A percentile compares a stretch with the other conserved stretches of the same genome.
phyloP scores from a whole-genome alignment of 2,888 invertebrate genomes.

The Rosalia funebris region DNA sequence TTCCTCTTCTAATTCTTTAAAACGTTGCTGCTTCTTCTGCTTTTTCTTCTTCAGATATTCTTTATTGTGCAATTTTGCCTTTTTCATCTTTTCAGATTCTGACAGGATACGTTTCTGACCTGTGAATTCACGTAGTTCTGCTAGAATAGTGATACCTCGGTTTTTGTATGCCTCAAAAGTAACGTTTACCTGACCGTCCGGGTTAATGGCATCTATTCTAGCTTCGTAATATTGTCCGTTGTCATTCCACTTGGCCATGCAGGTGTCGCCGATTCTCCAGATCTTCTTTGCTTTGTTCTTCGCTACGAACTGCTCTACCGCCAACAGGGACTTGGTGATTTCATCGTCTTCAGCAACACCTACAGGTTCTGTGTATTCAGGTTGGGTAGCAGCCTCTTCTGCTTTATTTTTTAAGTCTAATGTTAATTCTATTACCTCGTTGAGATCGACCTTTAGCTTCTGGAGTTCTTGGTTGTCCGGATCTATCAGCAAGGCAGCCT shows the following conservation, averaged over 20 bases:
- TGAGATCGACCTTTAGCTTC: conserved; percentile 91
- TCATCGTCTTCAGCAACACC: conserved; percentile 68
- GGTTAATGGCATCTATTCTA: conserved; percentile 84
- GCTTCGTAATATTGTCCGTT: conserved; percentile 95
- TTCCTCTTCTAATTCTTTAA: conserved; percentile 95
- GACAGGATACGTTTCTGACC: conserved; percentile 60
- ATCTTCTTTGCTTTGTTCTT: conserved; percentile 67
- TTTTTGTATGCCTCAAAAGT: conserved; percentile 91
- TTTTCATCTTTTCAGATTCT: conserved; percentile 63
- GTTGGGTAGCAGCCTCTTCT: conserved; percentile 67
- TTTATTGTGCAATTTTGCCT: conserved; percentile 79
- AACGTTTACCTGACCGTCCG: conserved; percentile 86
- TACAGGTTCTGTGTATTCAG: conserved; percentile 65
- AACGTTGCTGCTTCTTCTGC: conserved; percentile 92
- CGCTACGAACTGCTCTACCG: conserved; percentile 70
- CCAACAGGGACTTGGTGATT: conserved; percentile 76
- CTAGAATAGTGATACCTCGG: conserved; percentile 79
- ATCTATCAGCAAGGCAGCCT: conserved; percentile 94
- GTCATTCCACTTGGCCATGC: conserved; percentile 91
- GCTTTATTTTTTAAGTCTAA: conserved; percentile 48
- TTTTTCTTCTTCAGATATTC: conserved; percentile 96
- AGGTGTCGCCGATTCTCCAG: conserved; percentile 93
- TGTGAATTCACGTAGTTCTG: conserved; percentile 73
- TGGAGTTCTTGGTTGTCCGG: conserved; percentile 92
- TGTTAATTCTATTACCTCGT: conserved; percentile 79